Evolutionary conservation across 2,888 invertebrate species (phyloP), one percentile per base, ranked within the genome.

Genomic region (Ceramica pisi): DNA sequence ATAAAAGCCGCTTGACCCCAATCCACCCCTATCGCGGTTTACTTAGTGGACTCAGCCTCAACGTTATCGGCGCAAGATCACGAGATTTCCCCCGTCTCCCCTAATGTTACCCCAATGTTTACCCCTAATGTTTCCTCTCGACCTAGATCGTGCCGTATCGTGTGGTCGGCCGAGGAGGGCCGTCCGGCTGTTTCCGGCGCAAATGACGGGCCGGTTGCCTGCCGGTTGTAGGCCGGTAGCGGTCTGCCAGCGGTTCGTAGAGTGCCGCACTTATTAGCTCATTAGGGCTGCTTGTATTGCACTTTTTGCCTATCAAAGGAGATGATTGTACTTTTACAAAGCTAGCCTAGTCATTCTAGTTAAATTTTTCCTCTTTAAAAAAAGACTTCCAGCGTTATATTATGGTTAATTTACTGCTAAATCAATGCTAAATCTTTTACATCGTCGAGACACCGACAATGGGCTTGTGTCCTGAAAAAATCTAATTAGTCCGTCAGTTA

Each of bases 101-200:
- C 41, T 44, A 67, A 62, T 56, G 50, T 21, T 71, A 12, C 74
- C 59, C 16, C 50, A 44, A 65, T 66, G 65, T 71, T 79, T 78
- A 57, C 66, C 63, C 57, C 26, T 71, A 70, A 55, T 55, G 75
- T 73, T 80, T 81, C 71, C 83, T 71, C 70, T 74, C 84, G 86
- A 82, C 84, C 84, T 84, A 84, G 80, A 82, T n/a, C n/a, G n/a
- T 84, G 71, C 41, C 69, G 75, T 75, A 73, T 80, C 75, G 78
- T 55, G 71, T 50, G 48, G 46, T 7, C 16, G 48, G 46, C 1
- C 16, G 16, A 1, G 19, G 19, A 46, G 46, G 46, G 59, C 46
- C 35, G 63, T 19, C 31, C 46, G 53, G 61, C 41, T 56, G 63
- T 26, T 80, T 80, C 80, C 82, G 80, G 71, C 35, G 68, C 41